Base-by-base conservation (phyloP, 2,888 invertebrate genomes). In the Dynastes hyllus region DNA sequence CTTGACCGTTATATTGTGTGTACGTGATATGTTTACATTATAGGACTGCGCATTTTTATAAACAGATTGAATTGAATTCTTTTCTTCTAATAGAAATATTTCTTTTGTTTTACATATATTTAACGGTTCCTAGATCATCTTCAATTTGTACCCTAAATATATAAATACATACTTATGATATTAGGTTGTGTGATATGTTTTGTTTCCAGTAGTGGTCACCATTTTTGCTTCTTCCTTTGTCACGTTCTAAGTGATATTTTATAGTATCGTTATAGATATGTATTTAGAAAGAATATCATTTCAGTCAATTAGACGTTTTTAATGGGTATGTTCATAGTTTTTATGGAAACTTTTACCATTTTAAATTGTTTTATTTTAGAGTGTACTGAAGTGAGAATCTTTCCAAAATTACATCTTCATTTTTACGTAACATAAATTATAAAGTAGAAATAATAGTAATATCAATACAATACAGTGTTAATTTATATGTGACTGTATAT, bases 401-500 rank as follows among this genome's bases (percentile, higher is more conserved):
- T 11, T 45, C 45, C 45, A 45, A 45, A 45, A 45, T 11, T 45
- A 45, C 11, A 45, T 2, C 11, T 45, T 29, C 32, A 9, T 63
- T 29, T 32, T 29, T 63, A 32, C 11, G 2, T 63, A 63, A 29
- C 9, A 13, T n/a, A 58, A 58, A 16, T 3, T 58, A 58, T 58
- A 58, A 22, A 2, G 22, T 22, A 45, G 8, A 45, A 45, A 45
- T 8, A 45, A 45, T 45, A 45, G 45, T 45, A 11, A 45, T 45
- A 0, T 1, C 8, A 11, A 11, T 45, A 37, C 37, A 45, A 45
- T 45, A 37, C 37, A 53, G 55, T 58, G 55, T 58, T 58, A 45
- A 45, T 45, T 45, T 45, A 45, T 58, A 51, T 13, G 51, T 53
- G 51, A 51, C 29, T 75, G 73, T 75, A 75, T 58, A 69, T 69